A percentile compares a stretch with the other conserved stretches of the same genome.
Evolutionary conservation across 2,113 vertebrate species (phyloP).

Genomic region (Todiramphus chloris): DNA sequence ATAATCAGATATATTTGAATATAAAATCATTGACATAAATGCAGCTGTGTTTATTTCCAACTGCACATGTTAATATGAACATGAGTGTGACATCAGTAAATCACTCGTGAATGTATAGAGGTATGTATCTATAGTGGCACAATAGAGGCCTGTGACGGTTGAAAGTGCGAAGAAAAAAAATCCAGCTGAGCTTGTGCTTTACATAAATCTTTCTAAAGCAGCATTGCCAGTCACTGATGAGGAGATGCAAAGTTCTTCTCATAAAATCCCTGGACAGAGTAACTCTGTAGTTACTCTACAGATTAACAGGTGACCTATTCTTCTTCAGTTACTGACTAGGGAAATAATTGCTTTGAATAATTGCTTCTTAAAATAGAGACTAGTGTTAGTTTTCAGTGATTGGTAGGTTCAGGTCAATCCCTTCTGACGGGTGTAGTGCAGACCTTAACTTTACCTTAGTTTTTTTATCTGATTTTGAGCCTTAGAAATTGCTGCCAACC

Average conservation of each 20-base stretch:
- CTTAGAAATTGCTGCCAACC: not conserved
- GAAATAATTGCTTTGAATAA: conserved; percentile 46
- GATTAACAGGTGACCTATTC: conserved; percentile 17
- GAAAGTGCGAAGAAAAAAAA: not conserved
- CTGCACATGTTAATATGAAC: conserved; percentile 59
- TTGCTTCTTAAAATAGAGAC: conserved; percentile 12
- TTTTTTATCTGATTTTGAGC: not conserved
- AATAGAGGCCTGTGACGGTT: not conserved
- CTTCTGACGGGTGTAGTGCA: not conserved
- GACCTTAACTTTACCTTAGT: not conserved
- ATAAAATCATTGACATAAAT: conserved; percentile 64
- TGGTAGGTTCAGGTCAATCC: not conserved
- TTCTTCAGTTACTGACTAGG: conserved; percentile 3
- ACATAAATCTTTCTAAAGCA: not conserved
- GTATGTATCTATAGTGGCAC: not conserved
- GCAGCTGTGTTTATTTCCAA: conserved; percentile 64
- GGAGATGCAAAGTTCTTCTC: not conserved
- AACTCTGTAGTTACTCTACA: not conserved
- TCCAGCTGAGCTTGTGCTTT: not conserved
- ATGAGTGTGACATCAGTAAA: conserved; percentile 31
- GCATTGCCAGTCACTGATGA: not conserved
- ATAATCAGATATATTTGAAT: conserved; percentile 70
- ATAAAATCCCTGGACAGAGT: not conserved
- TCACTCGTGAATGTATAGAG: not conserved
- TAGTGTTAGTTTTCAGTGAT: not conserved